A percentile compares a stretch with the other conserved stretches of the same genome.
phyloP scores from a whole-genome alignment of 2,888 invertebrate genomes.

The Herminia tarsipennalis region DNA sequence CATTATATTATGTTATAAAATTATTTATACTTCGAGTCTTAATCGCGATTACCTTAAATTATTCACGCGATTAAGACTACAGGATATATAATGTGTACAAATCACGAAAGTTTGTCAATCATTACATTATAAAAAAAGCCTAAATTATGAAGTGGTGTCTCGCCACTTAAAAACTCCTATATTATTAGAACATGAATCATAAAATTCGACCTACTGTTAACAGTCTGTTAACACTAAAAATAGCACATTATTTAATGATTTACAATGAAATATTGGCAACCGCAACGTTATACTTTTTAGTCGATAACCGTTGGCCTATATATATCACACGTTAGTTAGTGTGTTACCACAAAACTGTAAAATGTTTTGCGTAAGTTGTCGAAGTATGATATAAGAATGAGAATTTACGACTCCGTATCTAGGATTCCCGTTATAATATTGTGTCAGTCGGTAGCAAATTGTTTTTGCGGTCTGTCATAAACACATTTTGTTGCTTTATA shows the following conservation, averaged over 20 bases:
- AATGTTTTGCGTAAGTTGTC: slow-evolving; percentile 27
- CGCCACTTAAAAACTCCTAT: background rate
- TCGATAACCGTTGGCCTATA: slow-evolving; percentile 37
- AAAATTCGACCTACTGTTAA: slow-evolving; percentile 27
- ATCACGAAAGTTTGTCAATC: too few species aligned
- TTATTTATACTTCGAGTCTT: too few species aligned
- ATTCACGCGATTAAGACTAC: too few species aligned
- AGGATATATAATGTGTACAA: too few species aligned
- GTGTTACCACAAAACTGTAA: slow-evolving; percentile 40
- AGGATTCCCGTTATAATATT: slow-evolving; percentile 24
- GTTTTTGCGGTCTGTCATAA: slow-evolving; percentile 24
- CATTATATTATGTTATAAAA: too few species aligned
- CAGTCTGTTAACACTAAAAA: slow-evolving; percentile 40
- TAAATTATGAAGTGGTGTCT: background rate
- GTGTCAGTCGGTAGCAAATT: slow-evolving; percentile 20
- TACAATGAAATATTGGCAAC: slow-evolving; percentile 35
- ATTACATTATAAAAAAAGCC: too few species aligned
- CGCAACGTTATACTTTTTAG: slow-evolving; percentile 22
- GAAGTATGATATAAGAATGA: slow-evolving; percentile 30
- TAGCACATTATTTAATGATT: slow-evolving; percentile 50
- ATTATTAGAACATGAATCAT: slow-evolving; percentile 5
- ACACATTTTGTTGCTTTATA: background rate
- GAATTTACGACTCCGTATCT: slow-evolving; percentile 31
- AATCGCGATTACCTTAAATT: too few species aligned
- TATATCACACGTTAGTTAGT: slow-evolving; percentile 28